Percentiles rank a stretch among this genome's conserved stretches.
phyloP scores from a whole-genome alignment of 2,797 vertebrate species.

The Percopsis omiscomaycus region DNA sequence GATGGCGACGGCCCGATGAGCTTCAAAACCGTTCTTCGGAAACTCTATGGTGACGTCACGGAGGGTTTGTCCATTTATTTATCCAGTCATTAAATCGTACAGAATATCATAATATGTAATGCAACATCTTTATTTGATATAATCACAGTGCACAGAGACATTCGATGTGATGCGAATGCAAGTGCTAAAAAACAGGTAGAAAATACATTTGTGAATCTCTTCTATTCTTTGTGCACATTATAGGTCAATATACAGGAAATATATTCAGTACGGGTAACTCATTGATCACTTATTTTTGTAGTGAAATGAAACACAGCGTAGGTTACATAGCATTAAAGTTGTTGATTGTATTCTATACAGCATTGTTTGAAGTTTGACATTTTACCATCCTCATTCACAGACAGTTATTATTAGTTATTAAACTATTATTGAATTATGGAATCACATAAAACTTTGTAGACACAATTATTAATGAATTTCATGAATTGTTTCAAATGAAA shows the following conservation, averaged over 20 bases:
- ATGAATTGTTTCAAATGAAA: background rate
- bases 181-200: constrained; percentile 17
- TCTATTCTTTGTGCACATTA: background rate
- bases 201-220: constrained; percentile 15
- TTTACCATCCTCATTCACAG: background rate
- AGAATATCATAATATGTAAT: no score
- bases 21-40: no score
- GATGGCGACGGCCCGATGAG: no score
- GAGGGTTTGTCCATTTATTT: no score
- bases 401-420: background rate
- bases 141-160: constrained; percentile 9
- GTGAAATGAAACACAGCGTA: background rate
- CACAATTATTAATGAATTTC: no score
- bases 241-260: background rate
- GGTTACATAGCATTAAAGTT: background rate
- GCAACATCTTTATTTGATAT: constrained; percentile 12
- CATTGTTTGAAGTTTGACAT: background rate
- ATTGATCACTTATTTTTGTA: background rate
- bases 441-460: background rate
- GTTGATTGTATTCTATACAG: background rate
- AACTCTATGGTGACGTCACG: no score
- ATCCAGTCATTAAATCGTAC: no score
- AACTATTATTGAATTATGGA: background rate
- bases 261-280: background rate
- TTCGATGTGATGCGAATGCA: constrained; percentile 11